Base-by-base conservation (phyloP, 64 coral and sea anemone genomes). In the Cladopsammia gracilis region DNA sequence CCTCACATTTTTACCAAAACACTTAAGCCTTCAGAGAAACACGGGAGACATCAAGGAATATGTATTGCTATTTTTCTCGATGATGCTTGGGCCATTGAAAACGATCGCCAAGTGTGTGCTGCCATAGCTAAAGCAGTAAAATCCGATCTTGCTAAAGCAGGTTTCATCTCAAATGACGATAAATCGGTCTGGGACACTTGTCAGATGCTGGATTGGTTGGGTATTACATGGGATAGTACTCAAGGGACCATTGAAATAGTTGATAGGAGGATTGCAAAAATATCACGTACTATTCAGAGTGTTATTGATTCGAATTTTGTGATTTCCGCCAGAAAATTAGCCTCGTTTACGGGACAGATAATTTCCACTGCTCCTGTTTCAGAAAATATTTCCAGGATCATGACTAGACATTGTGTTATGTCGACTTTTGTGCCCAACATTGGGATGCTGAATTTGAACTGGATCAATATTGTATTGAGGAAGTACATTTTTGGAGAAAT, bases 391-490 rank as follows among this genome's bases (percentile, higher is more conserved):
- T 65, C 56, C 45, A 78, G 88, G 50, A 78, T 79, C 12, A 69
- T 90, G 73, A 79, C 88, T 14, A 90, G 88, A 48, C 76, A 90
- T 75, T 90, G 88, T 62, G 45, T 60, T 3, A 76, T 64, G 43
- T 16, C 42, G 5, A 68, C 78, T 25, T 8, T 3, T 48, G 24
- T 64, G 88, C 71, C 44, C 50, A 90, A 6, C 18, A 62, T 34
- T 90, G 88, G 88, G 75, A 78, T 76, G 64, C 71, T 22, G 47
- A 47, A 4, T 62, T 90, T 25, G 65, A 48, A n/a, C n/a, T n/a
- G n/a, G n/a, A n/a, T n/a, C n/a, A n/a, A n/a, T n/a, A n/a, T n/a
- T n/a, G n/a, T n/a, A n/a, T n/a, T n/a, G n/a, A n/a, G n/a, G n/a
- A n/a, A n/a, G n/a, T n/a, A n/a, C n/a, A n/a, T n/a, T n/a, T n/a